Conservation (phyloP, 2,888 invertebrate genomes). For the Tiliacea aurago region DNA sequence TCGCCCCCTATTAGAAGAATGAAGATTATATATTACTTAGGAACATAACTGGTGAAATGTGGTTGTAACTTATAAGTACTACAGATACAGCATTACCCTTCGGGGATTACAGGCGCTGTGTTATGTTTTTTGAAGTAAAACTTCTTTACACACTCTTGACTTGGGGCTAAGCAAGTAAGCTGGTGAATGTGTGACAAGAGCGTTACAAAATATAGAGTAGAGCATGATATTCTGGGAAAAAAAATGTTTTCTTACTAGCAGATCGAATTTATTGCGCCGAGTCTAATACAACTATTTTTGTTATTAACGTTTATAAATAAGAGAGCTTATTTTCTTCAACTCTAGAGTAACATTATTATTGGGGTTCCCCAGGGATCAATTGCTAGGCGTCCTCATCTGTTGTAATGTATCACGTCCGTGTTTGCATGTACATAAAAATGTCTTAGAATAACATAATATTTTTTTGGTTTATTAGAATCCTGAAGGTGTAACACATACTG, state of each 20-base stretch:
- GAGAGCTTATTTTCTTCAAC: neutral
- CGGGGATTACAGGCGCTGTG: no score
- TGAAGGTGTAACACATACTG: conserved; percentile 15
- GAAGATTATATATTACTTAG: no score
- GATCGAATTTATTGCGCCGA: neutral
- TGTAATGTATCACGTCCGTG: neutral
- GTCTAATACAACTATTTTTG: neutral
- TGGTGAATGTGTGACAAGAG: no score
- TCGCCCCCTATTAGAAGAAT: neutral
- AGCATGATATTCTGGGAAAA: conserved; percentile 1
- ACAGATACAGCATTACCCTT: neutral
- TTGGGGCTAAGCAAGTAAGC: no score
- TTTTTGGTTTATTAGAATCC: conserved; percentile 29
- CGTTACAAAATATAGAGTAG: conserved; percentile 17
- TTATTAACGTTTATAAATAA: neutral
- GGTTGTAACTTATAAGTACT: neutral
- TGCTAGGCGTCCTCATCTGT: conserved; percentile 9
- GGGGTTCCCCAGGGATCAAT: conserved; percentile 15
- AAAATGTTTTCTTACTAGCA: neutral
- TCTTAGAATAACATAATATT: neutral
- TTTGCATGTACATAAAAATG: neutral
- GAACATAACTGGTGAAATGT: neutral
- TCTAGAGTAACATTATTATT: neutral
- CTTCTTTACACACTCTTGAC: no score
- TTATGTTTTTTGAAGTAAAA: no score